Conservation (phyloP, 2,888 invertebrate genomes). For the Lithosia quadra region DNA sequence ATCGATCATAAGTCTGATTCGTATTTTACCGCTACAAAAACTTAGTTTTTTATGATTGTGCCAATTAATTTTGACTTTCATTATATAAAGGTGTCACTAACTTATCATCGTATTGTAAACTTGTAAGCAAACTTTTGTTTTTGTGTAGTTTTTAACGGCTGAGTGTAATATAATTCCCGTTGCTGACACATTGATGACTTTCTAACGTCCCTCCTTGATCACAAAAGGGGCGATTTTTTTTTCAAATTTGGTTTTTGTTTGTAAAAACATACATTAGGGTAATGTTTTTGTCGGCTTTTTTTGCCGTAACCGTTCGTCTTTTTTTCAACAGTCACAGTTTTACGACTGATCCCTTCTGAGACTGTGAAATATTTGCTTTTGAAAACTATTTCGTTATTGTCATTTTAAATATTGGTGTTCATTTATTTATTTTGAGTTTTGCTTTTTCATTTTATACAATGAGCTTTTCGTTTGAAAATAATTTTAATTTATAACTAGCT, state of each 20-base stretch:
- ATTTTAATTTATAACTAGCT: too few species aligned
- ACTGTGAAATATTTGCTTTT: slow-evolving; percentile 52
- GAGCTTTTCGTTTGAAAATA: neutral
- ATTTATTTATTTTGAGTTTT: slow-evolving; percentile 41
- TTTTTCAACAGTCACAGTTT: slow-evolving; percentile 59
- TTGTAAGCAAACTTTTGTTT: slow-evolving; percentile 21
- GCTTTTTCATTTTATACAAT: neutral
- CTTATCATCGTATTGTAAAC: slow-evolving; percentile 20
- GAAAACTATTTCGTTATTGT: slow-evolving; percentile 39
- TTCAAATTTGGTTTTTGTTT: slow-evolving; percentile 45
- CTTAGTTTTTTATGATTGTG: slow-evolving; percentile 31
- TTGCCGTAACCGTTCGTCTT: slow-evolving; percentile 50
- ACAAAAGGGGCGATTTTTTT: slow-evolving; percentile 40
- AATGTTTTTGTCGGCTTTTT: slow-evolving; percentile 57
- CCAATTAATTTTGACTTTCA: slow-evolving; percentile 23
- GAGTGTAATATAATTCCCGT: slow-evolving; percentile 35
- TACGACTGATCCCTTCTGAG: slow-evolving; percentile 59
- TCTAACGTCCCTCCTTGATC: slow-evolving; percentile 52
- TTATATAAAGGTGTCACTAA: slow-evolving; percentile 23
- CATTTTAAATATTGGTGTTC: slow-evolving; percentile 47
- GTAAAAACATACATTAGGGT: slow-evolving; percentile 46
- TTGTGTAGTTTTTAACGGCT: slow-evolving; percentile 35
- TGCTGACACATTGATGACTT: slow-evolving; percentile 52
- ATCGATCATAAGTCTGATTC: slow-evolving; percentile 40
- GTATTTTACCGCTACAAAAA: slow-evolving; percentile 49